phyloP scores from a whole-genome alignment of 2,797 vertebrate species.

The Remorina albescens region DNA sequence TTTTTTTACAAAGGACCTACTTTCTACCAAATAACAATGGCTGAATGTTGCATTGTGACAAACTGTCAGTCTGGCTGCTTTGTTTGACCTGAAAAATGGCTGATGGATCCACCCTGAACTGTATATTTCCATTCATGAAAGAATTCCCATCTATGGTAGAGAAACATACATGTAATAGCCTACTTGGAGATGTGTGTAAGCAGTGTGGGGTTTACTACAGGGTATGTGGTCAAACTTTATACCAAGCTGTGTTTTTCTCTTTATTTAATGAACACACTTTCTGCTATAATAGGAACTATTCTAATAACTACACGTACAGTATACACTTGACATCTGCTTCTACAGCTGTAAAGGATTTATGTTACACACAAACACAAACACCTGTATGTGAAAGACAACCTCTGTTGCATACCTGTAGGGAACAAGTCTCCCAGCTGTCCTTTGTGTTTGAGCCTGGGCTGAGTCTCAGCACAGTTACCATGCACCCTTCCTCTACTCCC shows the following conservation, averaged over 20 bases:
- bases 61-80: conserved; percentile 33
- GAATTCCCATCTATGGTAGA: conserved; percentile 40
- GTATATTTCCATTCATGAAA: conserved; percentile 70
- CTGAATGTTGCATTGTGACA: conserved; percentile 31
- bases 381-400: conserved; percentile 43
- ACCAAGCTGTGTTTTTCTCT: conserved; percentile 30
- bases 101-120: conserved; percentile 59
- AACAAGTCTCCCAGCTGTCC: conserved; percentile 57
- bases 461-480: conserved; percentile 40
- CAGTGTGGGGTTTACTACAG: conserved; percentile 54
- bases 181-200: conserved; percentile 29
- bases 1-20: conserved; percentile 18
- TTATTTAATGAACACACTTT: conserved; percentile 40
- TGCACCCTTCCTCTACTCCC: conserved; percentile 44
- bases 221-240: conserved; percentile 60
- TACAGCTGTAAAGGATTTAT: conserved; percentile 63
- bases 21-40: conserved; percentile 27
- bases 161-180: conserved; percentile 28
- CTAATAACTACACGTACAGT: conserved; percentile 48
- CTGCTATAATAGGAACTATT: conserved; percentile 59
- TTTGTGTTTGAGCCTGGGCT: conserved; percentile 64
- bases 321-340: conserved; percentile 44
- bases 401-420: conserved; percentile 68
- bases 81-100: conserved; percentile 41
- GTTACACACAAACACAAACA: conserved; percentile 59